These are phyloP conservation scores for Hippolais icterina DNA, from an alignment of 2,113 vertebrate species.

Conservation along the genomic window DNA sequence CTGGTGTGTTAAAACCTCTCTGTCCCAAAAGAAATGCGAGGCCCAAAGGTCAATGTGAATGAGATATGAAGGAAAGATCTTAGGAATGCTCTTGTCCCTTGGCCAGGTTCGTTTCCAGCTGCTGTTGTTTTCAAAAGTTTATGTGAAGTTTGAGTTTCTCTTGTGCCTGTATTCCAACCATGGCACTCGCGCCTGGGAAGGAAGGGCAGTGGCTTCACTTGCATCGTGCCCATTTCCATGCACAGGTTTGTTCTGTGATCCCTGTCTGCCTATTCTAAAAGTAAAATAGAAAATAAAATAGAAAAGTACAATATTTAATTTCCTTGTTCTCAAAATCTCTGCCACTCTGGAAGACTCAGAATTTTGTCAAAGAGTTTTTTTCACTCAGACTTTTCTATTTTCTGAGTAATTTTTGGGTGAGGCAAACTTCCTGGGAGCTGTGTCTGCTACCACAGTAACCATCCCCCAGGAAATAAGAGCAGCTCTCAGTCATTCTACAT, in stretches of 20 bases:
- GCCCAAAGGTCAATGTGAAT: not conserved
- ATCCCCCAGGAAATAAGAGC: not conserved
- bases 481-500: not conserved
- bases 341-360: not conserved
- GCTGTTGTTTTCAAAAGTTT: not conserved
- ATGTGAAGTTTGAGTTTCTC: rapidly evolving
- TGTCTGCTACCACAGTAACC: not conserved
- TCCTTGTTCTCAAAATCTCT: not conserved
- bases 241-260: not conserved
- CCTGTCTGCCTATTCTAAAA: not conserved
- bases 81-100: not conserved
- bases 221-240: not conserved
- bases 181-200: not conserved
- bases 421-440: not conserved
- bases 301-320: not conserved
- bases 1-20: not conserved
- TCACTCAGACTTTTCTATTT: not conserved
- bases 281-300: not conserved
- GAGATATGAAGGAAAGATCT: not conserved
- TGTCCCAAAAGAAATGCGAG: not conserved
- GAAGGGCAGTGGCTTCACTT: not conserved
- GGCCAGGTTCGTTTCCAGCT: not conserved
- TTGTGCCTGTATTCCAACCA: not conserved
- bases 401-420: not conserved
- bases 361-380: not conserved